Evolutionary conservation across 1,140 invertebrate genomes (phyloP).

Genomic region (Chelonus insularis): DNA sequence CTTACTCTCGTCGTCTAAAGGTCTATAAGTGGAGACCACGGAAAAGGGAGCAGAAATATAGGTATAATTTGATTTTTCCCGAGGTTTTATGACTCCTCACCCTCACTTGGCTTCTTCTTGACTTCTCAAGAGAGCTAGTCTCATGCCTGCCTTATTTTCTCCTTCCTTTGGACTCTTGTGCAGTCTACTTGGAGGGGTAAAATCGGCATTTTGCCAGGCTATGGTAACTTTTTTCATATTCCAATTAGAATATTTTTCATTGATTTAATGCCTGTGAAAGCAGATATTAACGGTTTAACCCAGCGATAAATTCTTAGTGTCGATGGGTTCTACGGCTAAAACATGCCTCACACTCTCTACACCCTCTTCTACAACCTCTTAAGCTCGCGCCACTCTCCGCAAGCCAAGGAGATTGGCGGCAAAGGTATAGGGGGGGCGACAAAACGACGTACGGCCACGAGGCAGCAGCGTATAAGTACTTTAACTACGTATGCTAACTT

Average conservation of each 20-base stretch:
- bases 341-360: background rate
- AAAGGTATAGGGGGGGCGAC: conserved; percentile 3
- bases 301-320: conserved; percentile 56
- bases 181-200: too few species aligned
- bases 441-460: conserved; percentile 26
- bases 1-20: background rate
- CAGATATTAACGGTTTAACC: conserved; percentile 58
- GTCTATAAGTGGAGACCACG: background rate
- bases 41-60: background rate
- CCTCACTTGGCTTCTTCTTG: background rate
- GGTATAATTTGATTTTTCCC: conserved; percentile 15
- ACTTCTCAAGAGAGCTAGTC: conserved; percentile 18
- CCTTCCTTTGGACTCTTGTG: too few species aligned
- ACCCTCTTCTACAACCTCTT: background rate
- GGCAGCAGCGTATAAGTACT: conserved; percentile 29
- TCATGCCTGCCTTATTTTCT: too few species aligned
- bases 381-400: background rate
- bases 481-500: conserved; percentile 50
- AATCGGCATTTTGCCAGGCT: conserved; percentile 29
- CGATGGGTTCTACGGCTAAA: conserved; percentile 38
- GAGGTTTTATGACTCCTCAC: conserved; percentile 14
- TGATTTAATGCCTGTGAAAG: conserved; percentile 55
- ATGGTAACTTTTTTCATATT: conserved; percentile 62
- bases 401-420: conserved; percentile 7
- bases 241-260: conserved; percentile 62